phyloP scores from a whole-genome alignment of 2,797 vertebrate genomes.

The Limnodromus scolopaceus region DNA sequence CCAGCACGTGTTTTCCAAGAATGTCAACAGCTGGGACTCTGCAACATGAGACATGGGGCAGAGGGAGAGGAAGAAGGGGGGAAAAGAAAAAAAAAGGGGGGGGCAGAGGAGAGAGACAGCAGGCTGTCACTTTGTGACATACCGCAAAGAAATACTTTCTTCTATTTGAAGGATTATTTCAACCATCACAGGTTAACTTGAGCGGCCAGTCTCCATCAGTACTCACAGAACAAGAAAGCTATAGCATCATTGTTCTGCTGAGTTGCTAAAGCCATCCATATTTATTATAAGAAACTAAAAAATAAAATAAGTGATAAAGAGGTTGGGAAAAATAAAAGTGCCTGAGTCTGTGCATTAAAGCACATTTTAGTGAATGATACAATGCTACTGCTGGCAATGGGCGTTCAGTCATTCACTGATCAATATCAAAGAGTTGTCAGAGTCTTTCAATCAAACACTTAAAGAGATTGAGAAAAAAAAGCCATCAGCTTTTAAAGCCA shows the following conservation, averaged over 20 bases:
- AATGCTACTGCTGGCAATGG: neutral
- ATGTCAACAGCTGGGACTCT: neutral
- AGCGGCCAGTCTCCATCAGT: neutral
- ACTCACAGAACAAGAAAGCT: neutral
- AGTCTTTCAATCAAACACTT: slow-evolving; percentile 37
- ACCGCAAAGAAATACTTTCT: neutral
- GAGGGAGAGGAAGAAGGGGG: no score
- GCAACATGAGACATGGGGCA: neutral
- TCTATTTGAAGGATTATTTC: neutral
- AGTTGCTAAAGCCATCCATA: neutral
- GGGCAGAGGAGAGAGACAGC: no score
- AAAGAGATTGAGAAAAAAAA: neutral
- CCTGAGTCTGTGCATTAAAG: neutral
- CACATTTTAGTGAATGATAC: neutral
- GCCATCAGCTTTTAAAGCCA: neutral
- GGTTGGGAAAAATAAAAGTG: neutral
- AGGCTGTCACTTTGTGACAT: neutral
- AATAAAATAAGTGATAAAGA: neutral
- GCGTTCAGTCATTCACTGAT: slow-evolving; percentile 4
- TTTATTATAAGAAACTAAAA: neutral
- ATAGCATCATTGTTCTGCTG: neutral
- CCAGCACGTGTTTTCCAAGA: neutral
- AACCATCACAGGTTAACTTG: neutral
- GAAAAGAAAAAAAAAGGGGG: no score
- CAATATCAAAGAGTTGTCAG: slow-evolving; percentile 10